Evolutionary conservation across 2,888 invertebrate species (phyloP), one percentile per base, ranked within the genome.

Genomic region (Dryobota labecula): DNA sequence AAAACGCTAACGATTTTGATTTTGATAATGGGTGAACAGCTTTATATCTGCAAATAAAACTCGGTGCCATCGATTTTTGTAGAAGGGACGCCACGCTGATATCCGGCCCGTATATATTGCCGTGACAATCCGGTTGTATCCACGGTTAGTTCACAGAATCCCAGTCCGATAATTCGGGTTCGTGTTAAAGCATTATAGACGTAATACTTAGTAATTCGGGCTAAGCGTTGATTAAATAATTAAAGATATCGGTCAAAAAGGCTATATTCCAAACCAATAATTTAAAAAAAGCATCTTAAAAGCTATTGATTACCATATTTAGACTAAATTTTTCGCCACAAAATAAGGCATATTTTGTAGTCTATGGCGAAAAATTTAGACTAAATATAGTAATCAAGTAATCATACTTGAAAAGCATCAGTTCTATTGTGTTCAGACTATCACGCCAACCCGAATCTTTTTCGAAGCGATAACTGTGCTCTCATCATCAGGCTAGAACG

Each of bases 161-260:
- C 49, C n/a, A 27, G 45, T 30, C 54, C 49, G 51, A 27, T 49
- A 43, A 66, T 38, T 24, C 20, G 43, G 33, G n/a, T 63, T 51
- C 30, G 38, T 67, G 49, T 60, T 62, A 57, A 65, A 41, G 15
- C 65, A 47, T 41, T 70, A n/a, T n/a, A n/a, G n/a, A n/a, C n/a
- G n/a, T n/a, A n/a, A n/a, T n/a, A n/a, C n/a, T n/a, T n/a, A n/a
- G n/a, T n/a, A 70, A 71, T 76, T 33, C 38, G 43, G 33, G 33
- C 24, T 65, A 20, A 53, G 61, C 45, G 62, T 57, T 24, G 24
- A 57, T 15, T 61, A 53, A 62, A 66, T 73, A 57, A 73, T 66
- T 53, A 38, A 33, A 8, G 9, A 57, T 36, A 45, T 58, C 41
- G 18, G n/a, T 9, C 36, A 47, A 20, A 33, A 33, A 43, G 27